These are phyloP conservation scores for Sitta europaea DNA, from an alignment of 2,113 vertebrate genomes.

Conservation along the genomic window DNA sequence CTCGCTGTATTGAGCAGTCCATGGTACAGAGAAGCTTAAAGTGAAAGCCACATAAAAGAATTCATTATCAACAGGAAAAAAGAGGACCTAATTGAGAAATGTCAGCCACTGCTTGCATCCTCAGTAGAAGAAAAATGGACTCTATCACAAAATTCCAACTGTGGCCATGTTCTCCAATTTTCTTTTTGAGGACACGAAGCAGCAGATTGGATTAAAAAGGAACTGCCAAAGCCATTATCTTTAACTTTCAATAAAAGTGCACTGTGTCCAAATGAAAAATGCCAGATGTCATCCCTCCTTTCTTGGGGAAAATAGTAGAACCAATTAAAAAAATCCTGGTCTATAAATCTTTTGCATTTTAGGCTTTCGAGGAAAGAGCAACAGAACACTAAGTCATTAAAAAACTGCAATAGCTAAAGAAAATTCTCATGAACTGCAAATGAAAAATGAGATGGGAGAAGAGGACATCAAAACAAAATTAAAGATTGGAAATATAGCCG, in stretches of 20 bases:
- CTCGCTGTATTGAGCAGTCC: background rate
- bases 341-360: conserved; percentile 32
- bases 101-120: background rate
- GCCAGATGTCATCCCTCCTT: background rate
- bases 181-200: background rate
- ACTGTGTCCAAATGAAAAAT: conserved; percentile 38
- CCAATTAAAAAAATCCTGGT: conserved; percentile 50
- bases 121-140: conserved; percentile 52
- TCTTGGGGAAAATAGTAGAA: conserved; percentile 22
- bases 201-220: conserved; percentile 51
- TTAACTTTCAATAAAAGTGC: conserved; percentile 59
- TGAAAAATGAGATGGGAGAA: background rate
- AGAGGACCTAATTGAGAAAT: conserved; percentile 45
- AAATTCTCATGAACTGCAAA: background rate
- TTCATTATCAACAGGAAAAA: conserved; percentile 42
- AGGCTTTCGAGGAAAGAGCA: background rate
- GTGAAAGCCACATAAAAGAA: conserved; percentile 20
- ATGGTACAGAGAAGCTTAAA: background rate
- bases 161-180: conserved; percentile 61
- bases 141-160: conserved; percentile 42
- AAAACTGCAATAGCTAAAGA: background rate
- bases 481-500: background rate
- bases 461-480: background rate
- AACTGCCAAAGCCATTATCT: conserved; percentile 55
- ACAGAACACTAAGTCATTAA: conserved; percentile 3